Evolutionary conservation across 2,113 vertebrate genomes (phyloP).

Genomic region (Bambusicola thoracicus): DNA sequence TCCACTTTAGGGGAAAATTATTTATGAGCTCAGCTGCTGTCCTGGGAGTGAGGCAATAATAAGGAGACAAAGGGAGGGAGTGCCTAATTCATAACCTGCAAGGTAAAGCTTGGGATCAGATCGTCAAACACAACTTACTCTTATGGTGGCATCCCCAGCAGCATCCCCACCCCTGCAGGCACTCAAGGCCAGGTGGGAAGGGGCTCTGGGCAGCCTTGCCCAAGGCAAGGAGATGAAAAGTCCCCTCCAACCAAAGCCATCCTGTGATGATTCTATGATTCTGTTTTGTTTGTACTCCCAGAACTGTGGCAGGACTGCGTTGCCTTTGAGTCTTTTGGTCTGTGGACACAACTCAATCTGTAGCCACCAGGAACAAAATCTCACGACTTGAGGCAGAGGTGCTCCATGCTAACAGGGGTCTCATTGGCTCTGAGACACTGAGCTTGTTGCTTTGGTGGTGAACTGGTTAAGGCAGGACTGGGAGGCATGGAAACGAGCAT

Average conservation of each 20-base stretch:
- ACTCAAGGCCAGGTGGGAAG: no score
- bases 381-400: neutral
- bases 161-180: no score
- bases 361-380: neutral
- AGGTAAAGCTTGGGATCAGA: conserved; percentile 15
- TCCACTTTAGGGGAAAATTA: neutral
- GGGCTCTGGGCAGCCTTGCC: no score
- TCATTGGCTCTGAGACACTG: neutral
- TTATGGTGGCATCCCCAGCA: no score
- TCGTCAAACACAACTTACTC: neutral
- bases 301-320: neutral
- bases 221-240: no score
- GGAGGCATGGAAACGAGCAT: neutral
- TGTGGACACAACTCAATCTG: neutral
- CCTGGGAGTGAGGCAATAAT: neutral
- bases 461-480: neutral
- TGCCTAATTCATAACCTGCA: neutral
- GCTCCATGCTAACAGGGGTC: neutral
- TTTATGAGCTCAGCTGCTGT: neutral
- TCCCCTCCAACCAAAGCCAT: no score
- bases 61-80: neutral
- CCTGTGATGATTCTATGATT: neutral
- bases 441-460: neutral
- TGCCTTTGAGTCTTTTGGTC: neutral
- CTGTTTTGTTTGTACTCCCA: neutral